A percentile compares a stretch with the other conserved stretches of the same genome.
phyloP scores from a whole-genome alignment of 1,140 invertebrate genomes.

The Zaprionus ornatus region DNA sequence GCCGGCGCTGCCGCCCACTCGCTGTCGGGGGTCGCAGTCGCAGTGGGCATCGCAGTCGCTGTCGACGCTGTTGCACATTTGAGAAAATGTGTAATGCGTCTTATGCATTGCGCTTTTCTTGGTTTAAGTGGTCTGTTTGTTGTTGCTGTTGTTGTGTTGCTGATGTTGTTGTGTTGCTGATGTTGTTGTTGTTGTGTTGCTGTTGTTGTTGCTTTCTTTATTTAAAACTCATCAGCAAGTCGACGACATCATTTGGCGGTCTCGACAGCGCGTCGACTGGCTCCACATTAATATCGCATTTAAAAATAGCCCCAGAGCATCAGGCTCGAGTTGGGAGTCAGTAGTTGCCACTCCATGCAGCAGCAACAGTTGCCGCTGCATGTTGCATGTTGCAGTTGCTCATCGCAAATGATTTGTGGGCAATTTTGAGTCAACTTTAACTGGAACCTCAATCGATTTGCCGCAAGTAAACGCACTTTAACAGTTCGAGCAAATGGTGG shows the following conservation, averaged over 20 bases:
- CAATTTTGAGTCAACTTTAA: conserved; percentile 26
- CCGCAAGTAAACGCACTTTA: conserved; percentile 18
- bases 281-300: conserved; percentile 67
- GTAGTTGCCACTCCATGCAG: conserved; percentile 29
- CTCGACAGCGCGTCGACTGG: conserved; percentile 42
- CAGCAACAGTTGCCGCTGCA: conserved; percentile 37
- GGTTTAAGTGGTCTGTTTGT: conserved; percentile 63
- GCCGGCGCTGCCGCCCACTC: conserved; percentile 57
- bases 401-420: conserved; percentile 49
- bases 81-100: conserved; percentile 66
- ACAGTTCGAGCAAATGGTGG: conserved; percentile 11
- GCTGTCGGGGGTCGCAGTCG: conserved; percentile 8
- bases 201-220: conserved; percentile 62
- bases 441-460: conserved; percentile 18
- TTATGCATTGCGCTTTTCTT: conserved; percentile 45
- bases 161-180: conserved; percentile 21
- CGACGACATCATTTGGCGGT: conserved; percentile 76
- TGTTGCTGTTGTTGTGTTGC: conserved; percentile 23
- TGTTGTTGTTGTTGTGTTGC: conserved; percentile 22
- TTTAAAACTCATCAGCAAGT: conserved; percentile 75
- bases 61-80: conserved; percentile 51
- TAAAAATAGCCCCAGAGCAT: conserved; percentile 62
- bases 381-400: conserved; percentile 42
- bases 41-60: conserved; percentile 24
- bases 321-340: conserved; percentile 26